Percentiles rank a stretch among this genome's conserved stretches.
phyloP scores from a whole-genome alignment of 2,888 invertebrate species.

The Herminia tarsipennalis region DNA sequence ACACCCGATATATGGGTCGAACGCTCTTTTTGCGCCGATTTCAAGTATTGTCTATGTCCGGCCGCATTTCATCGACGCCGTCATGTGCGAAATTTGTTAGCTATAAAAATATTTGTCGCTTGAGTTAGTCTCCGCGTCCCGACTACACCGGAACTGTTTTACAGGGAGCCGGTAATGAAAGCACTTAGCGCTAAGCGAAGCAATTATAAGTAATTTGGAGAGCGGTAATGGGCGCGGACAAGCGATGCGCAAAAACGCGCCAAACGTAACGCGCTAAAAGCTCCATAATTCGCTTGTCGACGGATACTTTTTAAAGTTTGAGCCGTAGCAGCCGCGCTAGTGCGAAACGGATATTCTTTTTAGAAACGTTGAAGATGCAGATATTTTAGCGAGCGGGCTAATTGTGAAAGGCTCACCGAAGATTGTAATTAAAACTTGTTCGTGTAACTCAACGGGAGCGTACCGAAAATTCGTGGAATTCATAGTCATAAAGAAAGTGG shows the following conservation, averaged over 20 bases:
- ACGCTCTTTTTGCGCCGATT: conserved; percentile 72
- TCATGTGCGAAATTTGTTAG: conserved; percentile 29
- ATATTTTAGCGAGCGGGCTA: conserved; percentile 54
- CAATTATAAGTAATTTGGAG: conserved; percentile 85
- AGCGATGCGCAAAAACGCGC: conserved; percentile 83
- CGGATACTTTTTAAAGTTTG: conserved; percentile 75
- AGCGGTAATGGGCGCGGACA: conserved; percentile 82
- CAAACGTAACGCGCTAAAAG: conserved; percentile 83
- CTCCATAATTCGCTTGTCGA: conserved; percentile 83
- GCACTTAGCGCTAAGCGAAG: conserved; percentile 85
- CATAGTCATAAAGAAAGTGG: conserved; percentile 80
- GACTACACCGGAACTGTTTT: conserved; percentile 67
- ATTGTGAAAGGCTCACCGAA: conserved; percentile 64
- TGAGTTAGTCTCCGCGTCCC: conserved; percentile 65
- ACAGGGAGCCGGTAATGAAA: conserved; percentile 77
- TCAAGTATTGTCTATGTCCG: conserved; percentile 61
- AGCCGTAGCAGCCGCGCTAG: conserved; percentile 36
- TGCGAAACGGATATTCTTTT: conserved; percentile 27
- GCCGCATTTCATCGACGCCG: conserved; percentile 33
- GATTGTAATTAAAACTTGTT: conserved; percentile 75
- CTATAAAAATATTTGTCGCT: conserved; percentile 59
- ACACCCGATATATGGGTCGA: conserved; percentile 70
- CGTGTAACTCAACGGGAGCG: conserved; percentile 57
- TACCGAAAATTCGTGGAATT: conserved; percentile 70
- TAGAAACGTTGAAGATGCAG: conserved; percentile 26